Conservation (phyloP, 2,113 vertebrate species). For the Oplegnathus fasciatus region DNA sequence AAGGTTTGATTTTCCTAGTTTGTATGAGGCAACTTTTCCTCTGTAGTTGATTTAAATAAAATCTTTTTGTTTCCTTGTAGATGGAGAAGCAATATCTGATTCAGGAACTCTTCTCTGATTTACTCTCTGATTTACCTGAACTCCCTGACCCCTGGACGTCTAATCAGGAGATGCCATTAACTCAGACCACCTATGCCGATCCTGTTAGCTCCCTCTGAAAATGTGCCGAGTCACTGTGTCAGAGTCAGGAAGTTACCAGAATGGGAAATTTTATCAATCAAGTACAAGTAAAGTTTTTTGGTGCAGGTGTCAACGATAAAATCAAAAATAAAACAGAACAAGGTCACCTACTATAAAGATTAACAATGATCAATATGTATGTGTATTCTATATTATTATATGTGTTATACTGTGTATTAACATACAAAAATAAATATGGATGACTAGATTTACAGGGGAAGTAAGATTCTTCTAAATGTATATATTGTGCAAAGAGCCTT, state of each 20-base stretch:
- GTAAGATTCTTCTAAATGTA: neutral
- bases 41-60: conserved; percentile 5
- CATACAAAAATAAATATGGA: no score
- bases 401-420: no score
- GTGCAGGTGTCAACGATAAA: no score
- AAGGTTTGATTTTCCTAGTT: neutral
- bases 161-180: rapidly evolving
- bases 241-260: neutral
- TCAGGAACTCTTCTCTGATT: neutral
- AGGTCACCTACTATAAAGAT: neutral
- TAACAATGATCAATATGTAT: neutral
- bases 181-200: neutral
- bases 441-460: no score
- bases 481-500: neutral
- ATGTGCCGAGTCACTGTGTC: neutral
- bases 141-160: rapidly evolving
- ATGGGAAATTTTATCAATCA: neutral
- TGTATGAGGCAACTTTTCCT: neutral
- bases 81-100: rapidly evolving
- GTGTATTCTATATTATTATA: no score
- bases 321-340: neutral
- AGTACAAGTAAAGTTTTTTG: neutral
- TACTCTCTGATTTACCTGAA: rapidly evolving
- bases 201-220: rapidly evolving
- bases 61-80: conserved; percentile 48